Evolutionary conservation across 2,888 invertebrate genomes (phyloP).

Genomic region (Ophonus ardosiacus): DNA sequence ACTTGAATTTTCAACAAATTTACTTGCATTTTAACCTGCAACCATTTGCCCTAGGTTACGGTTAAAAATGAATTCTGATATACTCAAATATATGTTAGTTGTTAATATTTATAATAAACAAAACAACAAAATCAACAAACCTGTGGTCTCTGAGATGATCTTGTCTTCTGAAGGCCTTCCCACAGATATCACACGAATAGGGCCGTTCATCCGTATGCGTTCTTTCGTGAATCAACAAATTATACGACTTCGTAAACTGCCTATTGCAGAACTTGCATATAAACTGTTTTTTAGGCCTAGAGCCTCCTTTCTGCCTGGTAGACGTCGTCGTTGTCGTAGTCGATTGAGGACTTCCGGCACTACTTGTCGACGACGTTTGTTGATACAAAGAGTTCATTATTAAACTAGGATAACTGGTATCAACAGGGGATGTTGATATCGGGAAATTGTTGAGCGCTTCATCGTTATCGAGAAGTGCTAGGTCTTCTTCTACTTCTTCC

Average conservation of each 20-base stretch:
- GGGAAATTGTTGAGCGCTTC: conserved; percentile 80
- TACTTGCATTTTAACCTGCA: too few relatives aligned
- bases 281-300: conserved; percentile 96
- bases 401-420: conserved; percentile 84
- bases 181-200: conserved; percentile 98
- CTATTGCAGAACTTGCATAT: conserved; percentile 99
- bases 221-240: conserved; percentile 96
- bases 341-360: conserved; percentile 70
- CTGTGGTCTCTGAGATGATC: conserved; percentile 96
- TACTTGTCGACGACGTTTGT: conserved; percentile 73
- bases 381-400: conserved; percentile 84
- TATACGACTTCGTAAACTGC: conserved; percentile 99
- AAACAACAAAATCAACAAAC: conserved; percentile 80
- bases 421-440: conserved; percentile 79
- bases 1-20: too few relatives aligned
- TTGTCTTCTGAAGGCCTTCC: conserved; percentile 97
- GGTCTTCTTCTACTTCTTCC: conserved; percentile 86
- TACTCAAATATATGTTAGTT: not conserved
- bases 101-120: not conserved
- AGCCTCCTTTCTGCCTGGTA: conserved; percentile 46
- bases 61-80: too few relatives aligned
- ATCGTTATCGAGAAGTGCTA: conserved; percentile 86
- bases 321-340: conserved; percentile 75
- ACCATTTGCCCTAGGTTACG: too few relatives aligned
- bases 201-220: conserved; percentile 99